Base-by-base conservation (phyloP, 2,888 invertebrate species). In the Tiliacea citrago region DNA sequence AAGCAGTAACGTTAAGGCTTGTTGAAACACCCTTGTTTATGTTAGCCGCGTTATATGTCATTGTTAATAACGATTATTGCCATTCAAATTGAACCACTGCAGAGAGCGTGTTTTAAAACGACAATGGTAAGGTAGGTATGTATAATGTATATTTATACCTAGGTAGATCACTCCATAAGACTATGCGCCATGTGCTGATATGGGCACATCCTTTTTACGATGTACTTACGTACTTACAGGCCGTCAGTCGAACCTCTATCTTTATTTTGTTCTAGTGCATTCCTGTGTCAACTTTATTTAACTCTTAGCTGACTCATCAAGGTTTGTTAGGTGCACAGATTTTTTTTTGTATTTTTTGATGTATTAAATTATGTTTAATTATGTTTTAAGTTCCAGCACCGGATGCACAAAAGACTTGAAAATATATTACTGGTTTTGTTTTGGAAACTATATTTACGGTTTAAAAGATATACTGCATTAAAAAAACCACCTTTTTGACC, bases 11-110 rank as follows among this genome's bases (percentile, higher is more conserved):
- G 63, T 69, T 65, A 53, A 70, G 69, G 49, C 66, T 73, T 82
- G 78, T 82, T 74, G 81, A 82, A 87, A 87, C 61, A 75, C 77
- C 75, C 80, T 79, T 85, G 79, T 78, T 81, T 82, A 83, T 75
- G 68, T 77, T 68, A 77, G 67, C 79, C 63, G 57, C 55, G 65
- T 68, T 62, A 53, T 58, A 63, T 68, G 69, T 70, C 69, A 77
- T 77, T 83, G 77, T 79, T 77, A 82, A 76, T 81, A 77, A 76
- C 57, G 61, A 79, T 76, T 74, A 81, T 72, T 73, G 66, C 58
- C 62, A 68, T 66, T 82, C 67, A 77, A 82, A 57, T 57, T 35
- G n/a, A 66, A 76, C 73, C 68, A 69, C 70, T 75, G 76, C 45
- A 53, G 73, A 82, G 77, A 77, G 73, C 3, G n/a, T 86, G 81